Percentiles rank a stretch among this genome's conserved stretches.
phyloP scores from a whole-genome alignment of 2,797 vertebrate genomes.

The Melanotaenia parkinsoni region DNA sequence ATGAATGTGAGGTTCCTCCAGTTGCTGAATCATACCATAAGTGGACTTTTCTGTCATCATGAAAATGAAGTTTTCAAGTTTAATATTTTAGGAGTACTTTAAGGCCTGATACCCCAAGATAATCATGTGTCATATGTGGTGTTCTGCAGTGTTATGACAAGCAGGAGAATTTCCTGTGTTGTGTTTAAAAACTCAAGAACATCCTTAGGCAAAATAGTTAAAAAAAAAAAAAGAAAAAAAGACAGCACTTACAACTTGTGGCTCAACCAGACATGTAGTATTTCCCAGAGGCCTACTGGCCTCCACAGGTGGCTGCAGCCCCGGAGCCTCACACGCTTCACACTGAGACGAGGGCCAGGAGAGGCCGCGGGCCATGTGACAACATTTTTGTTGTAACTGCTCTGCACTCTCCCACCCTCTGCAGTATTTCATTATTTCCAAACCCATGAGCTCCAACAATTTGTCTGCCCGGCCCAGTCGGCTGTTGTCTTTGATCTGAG shows the following conservation, averaged over 20 bases:
- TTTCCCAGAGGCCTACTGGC: neutral
- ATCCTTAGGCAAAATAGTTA: neutral
- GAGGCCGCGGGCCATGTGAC: conserved; percentile 70
- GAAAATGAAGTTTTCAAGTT: neutral
- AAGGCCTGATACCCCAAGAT: too few relatives aligned
- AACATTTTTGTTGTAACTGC: conserved; percentile 79
- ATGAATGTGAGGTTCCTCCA: neutral
- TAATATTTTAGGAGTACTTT: neutral
- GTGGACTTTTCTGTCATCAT: neutral
- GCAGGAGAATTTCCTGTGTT: neutral
- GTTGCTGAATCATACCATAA: neutral
- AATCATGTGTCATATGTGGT: neutral
- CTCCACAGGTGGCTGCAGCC: conserved; percentile 50
- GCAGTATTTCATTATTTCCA: conserved; percentile 81
- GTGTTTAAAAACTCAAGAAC: neutral
- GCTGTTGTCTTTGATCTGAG: conserved; percentile 79
- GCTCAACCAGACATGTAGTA: neutral
- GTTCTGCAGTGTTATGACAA: neutral
- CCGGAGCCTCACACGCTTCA: conserved; percentile 59
- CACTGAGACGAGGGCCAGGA: conserved; percentile 43
- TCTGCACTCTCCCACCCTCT: conserved; percentile 70
- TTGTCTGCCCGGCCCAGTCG: conserved; percentile 79
- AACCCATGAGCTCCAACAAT: conserved; percentile 81
- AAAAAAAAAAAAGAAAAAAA: neutral
- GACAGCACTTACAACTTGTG: neutral